Conservation (phyloP, 1,140 invertebrate species). For the Pogonus chalceus region DNA sequence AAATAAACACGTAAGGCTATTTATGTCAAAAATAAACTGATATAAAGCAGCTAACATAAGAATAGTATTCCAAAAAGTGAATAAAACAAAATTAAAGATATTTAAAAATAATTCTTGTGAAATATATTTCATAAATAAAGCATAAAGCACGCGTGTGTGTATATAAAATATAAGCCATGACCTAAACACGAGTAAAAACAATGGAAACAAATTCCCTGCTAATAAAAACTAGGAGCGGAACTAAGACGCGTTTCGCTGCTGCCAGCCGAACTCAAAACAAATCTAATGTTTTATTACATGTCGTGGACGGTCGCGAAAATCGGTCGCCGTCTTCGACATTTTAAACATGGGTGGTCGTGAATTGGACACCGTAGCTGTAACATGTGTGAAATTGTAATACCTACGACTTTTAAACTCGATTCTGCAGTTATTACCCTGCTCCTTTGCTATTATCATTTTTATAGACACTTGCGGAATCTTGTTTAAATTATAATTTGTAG, state of each 20-base stretch:
- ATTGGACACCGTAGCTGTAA: not conserved
- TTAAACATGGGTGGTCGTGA: not conserved
- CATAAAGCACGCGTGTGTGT: not conserved
- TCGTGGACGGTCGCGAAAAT: not conserved
- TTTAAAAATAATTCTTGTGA: not conserved
- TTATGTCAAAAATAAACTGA: too few relatives aligned
- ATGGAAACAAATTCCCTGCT: not conserved
- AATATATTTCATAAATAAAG: too few relatives aligned
- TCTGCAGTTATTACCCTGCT: too few relatives aligned
- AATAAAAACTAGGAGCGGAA: not conserved
- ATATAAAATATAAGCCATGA: not conserved
- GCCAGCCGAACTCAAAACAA: not conserved
- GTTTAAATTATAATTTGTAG: too few relatives aligned
- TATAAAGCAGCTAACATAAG: too few relatives aligned
- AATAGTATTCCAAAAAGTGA: too few relatives aligned
- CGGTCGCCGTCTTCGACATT: not conserved
- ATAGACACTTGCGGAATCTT: too few relatives aligned
- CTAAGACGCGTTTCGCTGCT: not conserved
- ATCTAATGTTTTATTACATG: conserved; percentile 3
- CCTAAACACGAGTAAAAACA: not conserved
- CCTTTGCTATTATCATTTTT: too few relatives aligned
- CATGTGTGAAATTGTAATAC: conserved; percentile 1
- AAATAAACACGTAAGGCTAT: too few relatives aligned
- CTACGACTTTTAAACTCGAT: too few relatives aligned
- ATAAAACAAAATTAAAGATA: not conserved